Percentiles rank a stretch among this genome's conserved stretches.
Evolutionary conservation across 2,797 vertebrate species (phyloP).

Genomic region (Clarias pachynema): DNA sequence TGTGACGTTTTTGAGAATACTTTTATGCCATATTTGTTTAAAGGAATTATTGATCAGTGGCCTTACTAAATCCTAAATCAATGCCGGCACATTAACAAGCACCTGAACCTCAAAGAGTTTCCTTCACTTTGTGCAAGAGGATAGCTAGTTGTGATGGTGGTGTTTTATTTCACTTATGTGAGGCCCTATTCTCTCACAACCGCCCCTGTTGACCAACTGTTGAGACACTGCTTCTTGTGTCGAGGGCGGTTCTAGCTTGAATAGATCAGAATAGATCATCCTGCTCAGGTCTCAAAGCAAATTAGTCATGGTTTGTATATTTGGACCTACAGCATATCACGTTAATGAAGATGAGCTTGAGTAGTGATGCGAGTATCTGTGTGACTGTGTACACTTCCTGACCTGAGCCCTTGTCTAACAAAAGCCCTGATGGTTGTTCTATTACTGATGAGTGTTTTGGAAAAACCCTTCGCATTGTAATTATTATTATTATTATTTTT

Average conservation of each 20-base stretch:
- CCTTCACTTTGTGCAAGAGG: constrained; percentile 24
- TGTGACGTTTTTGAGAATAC: neutral
- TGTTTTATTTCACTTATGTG: constrained; percentile 33
- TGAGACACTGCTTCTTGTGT: constrained; percentile 25
- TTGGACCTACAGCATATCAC: neutral
- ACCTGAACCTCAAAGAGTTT: constrained; percentile 10
- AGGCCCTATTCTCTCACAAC: constrained; percentile 29
- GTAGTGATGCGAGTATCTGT: neutral
- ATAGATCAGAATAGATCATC: neutral
- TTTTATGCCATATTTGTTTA: neutral
- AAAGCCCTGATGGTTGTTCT: neutral
- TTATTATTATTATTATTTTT: too few relatives aligned
- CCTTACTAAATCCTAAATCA: constrained; percentile 4
- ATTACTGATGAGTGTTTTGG: neutral
- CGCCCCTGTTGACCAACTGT: constrained; percentile 12
- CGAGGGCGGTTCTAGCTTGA: constrained; percentile 25
- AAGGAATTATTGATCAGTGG: constrained; percentile 5
- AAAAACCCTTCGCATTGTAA: neutral
- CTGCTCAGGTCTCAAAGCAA: neutral
- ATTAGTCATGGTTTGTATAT: neutral
- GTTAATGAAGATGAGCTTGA: neutral
- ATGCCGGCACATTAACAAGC: neutral
- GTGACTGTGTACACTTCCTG: neutral
- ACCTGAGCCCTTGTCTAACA: neutral
- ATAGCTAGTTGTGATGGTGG: constrained; percentile 25